Conservation (phyloP, 1,140 invertebrate genomes). For the Zaprionus nigranus region DNA sequence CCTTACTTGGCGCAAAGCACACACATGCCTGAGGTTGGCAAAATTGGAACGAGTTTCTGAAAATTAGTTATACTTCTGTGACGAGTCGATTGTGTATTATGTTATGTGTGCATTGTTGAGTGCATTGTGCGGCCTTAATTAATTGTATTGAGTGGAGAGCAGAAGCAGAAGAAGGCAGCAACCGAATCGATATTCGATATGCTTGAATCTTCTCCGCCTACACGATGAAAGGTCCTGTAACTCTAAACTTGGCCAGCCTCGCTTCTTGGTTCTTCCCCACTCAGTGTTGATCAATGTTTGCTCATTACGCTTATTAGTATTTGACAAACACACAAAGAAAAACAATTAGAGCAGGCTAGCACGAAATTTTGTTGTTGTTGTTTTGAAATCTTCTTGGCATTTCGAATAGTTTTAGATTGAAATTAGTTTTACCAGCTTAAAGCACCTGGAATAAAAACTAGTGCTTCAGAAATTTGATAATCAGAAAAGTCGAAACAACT, state of each 20-base stretch:
- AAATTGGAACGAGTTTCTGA: not conserved
- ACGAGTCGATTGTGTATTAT: not conserved
- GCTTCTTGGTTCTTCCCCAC: not conserved
- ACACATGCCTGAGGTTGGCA: slow-evolving; percentile 58
- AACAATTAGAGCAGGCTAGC: not conserved
- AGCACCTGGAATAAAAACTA: too few relatives aligned
- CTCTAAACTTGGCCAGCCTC: slow-evolving; percentile 33
- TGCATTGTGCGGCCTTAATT: slow-evolving; percentile 61
- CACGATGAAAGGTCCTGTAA: slow-evolving; percentile 39
- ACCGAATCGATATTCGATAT: slow-evolving; percentile 46
- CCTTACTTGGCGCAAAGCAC: slow-evolving; percentile 55
- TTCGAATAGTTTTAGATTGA: too few relatives aligned
- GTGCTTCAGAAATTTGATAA: too few relatives aligned
- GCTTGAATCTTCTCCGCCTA: slow-evolving; percentile 27
- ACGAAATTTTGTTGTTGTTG: too few relatives aligned
- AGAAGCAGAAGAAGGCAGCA: too few relatives aligned
- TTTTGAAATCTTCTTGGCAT: too few relatives aligned
- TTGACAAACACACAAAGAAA: not conserved
- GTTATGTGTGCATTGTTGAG: slow-evolving; percentile 52
- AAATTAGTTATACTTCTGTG: slow-evolving; percentile 61
- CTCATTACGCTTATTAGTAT: slow-evolving; percentile 25
- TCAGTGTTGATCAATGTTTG: not conserved
- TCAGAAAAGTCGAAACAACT: too few relatives aligned
- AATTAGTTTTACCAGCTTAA: too few relatives aligned
- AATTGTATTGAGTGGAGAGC: slow-evolving; percentile 56